phyloP scores from a whole-genome alignment of 2,888 invertebrate genomes.

The Hanleya hanleyi region DNA sequence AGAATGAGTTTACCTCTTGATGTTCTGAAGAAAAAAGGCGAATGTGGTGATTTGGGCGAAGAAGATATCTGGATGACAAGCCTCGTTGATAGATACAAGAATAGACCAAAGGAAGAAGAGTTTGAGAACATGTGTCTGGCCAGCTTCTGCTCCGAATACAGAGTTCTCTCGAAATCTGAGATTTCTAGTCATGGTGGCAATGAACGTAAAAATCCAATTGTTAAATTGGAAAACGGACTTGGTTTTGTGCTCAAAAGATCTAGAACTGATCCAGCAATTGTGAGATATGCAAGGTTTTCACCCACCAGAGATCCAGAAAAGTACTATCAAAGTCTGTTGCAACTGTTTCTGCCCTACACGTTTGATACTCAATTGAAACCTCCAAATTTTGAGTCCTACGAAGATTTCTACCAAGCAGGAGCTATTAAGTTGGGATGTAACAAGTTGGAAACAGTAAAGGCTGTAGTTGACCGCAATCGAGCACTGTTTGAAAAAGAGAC shows the following conservation, averaged over 20 bases:
- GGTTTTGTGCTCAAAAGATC: background rate
- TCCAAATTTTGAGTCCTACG: conserved; percentile 1
- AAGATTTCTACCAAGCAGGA: conserved; percentile 25
- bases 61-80: no score
- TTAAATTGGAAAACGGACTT: background rate
- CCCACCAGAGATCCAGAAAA: background rate
- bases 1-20: conserved; percentile 18
- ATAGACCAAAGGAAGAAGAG: background rate
- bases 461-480: background rate
- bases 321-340: background rate
- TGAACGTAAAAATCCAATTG: background rate
- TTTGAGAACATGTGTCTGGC: conserved; percentile 17
- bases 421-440: background rate
- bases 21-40: conserved; percentile 2
- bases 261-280: background rate
- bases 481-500: background rate
- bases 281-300: conserved; percentile 3
- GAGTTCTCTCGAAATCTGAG: background rate
- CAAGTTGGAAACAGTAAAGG: background rate
- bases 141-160: conserved; percentile 7
- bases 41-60: background rate
- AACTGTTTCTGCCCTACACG: background rate
- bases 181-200: background rate
- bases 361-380: conserved; percentile 23
- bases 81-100: conserved; percentile 13